Conservation (phyloP, 2,888 invertebrate genomes). For the Hirtodrosophila alboralis region DNA sequence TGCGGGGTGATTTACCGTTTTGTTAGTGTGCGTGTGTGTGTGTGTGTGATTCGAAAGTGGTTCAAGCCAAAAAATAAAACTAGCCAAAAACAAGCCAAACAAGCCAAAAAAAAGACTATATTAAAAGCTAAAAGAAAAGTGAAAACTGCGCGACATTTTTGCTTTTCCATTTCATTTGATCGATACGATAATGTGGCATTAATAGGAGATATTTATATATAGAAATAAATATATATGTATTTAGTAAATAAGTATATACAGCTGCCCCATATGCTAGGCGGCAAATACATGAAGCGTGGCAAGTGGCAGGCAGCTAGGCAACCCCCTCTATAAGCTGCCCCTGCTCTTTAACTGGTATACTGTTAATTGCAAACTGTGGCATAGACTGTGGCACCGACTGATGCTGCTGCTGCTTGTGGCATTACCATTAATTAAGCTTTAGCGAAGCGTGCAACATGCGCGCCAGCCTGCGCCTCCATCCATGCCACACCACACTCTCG, state of each 20-base stretch:
- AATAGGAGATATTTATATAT: constrained; percentile 25
- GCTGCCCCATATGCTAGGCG: constrained; percentile 2
- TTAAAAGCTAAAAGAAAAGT: constrained; percentile 59
- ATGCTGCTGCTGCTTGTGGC: constrained; percentile 12
- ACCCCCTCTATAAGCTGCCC: too few species aligned
- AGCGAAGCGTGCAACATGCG: constrained; percentile 74
- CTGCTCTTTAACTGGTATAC: constrained; percentile 31
- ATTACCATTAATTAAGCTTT: constrained; percentile 74
- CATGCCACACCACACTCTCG: background rate
- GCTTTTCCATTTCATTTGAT: constrained; percentile 62
- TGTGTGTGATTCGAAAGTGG: constrained; percentile 70
- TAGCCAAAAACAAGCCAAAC: constrained; percentile 7
- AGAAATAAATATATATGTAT: too few species aligned
- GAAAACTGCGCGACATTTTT: constrained; percentile 62
- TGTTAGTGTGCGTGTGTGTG: constrained; percentile 16
- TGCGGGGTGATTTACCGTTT: constrained; percentile 75
- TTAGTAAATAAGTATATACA: too few species aligned
- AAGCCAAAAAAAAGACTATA: constrained; percentile 4
- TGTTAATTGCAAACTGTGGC: constrained; percentile 57
- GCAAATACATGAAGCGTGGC: constrained; percentile 36
- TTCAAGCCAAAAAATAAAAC: constrained; percentile 35
- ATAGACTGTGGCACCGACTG: constrained; percentile 13
- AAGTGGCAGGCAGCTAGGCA: too few species aligned
- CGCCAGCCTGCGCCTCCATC: too few species aligned
- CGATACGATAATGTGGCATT: constrained; percentile 38